These are phyloP conservation scores for Capreolus pygargus DNA, from an alignment of 2,113 vertebrate genomes.

Conservation along the genomic window DNA sequence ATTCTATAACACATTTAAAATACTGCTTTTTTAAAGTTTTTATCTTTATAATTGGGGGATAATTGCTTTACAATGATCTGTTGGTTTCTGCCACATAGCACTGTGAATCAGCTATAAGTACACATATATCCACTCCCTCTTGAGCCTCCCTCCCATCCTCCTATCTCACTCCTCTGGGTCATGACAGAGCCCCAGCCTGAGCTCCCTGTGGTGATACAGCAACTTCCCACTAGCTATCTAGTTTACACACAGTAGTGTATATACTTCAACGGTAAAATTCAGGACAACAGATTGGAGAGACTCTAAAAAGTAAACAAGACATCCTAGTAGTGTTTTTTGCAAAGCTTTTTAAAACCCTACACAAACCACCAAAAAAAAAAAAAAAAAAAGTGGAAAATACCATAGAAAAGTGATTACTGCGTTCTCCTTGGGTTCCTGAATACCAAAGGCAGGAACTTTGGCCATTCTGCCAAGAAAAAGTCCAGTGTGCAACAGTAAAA, in stretches of 20 bases:
- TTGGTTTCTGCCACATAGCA: background rate
- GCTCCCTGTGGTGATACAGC: background rate
- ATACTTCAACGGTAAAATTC: background rate
- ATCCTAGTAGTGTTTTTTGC: background rate
- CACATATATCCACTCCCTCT: background rate
- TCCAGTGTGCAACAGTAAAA: background rate
- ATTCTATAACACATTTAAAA: background rate
- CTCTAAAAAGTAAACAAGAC: background rate
- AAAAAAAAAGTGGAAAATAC: background rate
- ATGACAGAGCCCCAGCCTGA: background rate
- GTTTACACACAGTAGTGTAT: background rate
- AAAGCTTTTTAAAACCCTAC: background rate
- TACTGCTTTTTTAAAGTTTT: background rate
- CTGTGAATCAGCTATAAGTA: background rate
- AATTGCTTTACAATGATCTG: background rate
- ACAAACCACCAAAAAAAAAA: background rate
- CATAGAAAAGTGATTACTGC: background rate
- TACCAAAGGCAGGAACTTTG: background rate
- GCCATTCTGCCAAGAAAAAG: background rate
- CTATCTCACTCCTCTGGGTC: background rate
- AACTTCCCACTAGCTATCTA: background rate
- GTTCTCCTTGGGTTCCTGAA: background rate
- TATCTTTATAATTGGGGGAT: background rate
- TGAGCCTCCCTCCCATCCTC: background rate
- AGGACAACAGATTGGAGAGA: background rate